Evolutionary conservation across 2,888 invertebrate species (phyloP).

Genomic region (Mimumesa dahlbomi): DNA sequence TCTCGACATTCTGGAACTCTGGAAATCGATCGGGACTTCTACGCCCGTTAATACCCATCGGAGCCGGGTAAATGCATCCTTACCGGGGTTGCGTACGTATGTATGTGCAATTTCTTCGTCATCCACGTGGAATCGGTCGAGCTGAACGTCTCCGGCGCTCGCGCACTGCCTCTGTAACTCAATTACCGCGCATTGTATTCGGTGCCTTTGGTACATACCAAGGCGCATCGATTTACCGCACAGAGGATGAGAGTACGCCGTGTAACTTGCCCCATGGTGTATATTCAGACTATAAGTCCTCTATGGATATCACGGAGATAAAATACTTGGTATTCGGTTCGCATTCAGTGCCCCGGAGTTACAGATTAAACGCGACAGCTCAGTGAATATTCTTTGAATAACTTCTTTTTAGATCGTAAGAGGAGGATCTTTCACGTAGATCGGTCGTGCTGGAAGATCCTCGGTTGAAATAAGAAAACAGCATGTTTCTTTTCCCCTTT

Average conservation of each 20-base stretch:
- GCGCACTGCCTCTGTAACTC: constrained; percentile 26
- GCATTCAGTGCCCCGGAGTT: neutral
- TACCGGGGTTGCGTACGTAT: neutral
- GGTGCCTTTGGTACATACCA: constrained; percentile 22
- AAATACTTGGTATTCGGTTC: constrained; percentile 18
- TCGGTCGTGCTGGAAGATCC: neutral
- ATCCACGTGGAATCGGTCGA: constrained; percentile 7
- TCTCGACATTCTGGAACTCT: constrained; percentile 32
- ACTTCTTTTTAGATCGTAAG: neutral
- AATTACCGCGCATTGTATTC: constrained; percentile 38
- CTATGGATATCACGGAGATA: constrained; percentile 18
- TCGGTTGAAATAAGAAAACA: neutral
- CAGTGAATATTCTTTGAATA: neutral
- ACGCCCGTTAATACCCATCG: neutral
- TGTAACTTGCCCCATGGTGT: constrained; percentile 4
- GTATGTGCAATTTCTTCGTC: constrained; percentile 14
- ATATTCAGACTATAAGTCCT: constrained; percentile 9
- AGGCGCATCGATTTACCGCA: constrained; percentile 17
- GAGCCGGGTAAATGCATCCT: constrained; percentile 5
- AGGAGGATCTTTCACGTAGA: neutral
- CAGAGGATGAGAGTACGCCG: constrained; percentile 7
- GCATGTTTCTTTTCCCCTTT: no score
- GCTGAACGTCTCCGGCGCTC: constrained; percentile 5
- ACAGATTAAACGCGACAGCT: constrained; percentile 21
- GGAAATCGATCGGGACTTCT: constrained; percentile 14